Base-by-base conservation (phyloP, 1,140 invertebrate species). In the Penaeus chinensis region DNA sequence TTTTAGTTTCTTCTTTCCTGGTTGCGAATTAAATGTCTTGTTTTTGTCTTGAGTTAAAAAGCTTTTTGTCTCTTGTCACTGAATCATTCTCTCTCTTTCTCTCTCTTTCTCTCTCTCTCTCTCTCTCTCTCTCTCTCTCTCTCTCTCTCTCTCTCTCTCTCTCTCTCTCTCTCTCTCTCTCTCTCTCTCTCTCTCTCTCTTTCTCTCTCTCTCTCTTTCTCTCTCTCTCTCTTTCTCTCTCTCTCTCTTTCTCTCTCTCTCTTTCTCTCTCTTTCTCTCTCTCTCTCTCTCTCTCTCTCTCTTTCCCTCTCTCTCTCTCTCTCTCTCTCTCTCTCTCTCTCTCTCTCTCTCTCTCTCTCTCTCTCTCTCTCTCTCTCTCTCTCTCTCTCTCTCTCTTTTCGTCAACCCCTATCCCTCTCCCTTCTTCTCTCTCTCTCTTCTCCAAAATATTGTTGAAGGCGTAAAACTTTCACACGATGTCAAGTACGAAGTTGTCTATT, bases 341-440 rank as follows among this genome's bases (percentile, higher is more conserved):
- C 60, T 82, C 60, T 22, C 61, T 37, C 62, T 11, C 13, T 62
- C 22, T 27, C 62, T 82, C 80, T 32, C 3, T 82, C 32, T 20
- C 80, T 32, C 24, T 42, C 22, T 63, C 22, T 65, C 37, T 27
- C 24, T 32, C 80, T 81, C 60, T 24, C 27, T 37, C 47, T 82
- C 60, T 37, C 60, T 82, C 80, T 82, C 61, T 80, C 78, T 61
- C 78, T 80, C 78, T 61, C 78, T 47, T n/a, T 20, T 11, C 8
- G 18, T 77, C 74, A n/a, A 18, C 24, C 32, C 22, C 74, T 27
- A 0, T 11, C 27, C 22, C 74, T 42, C 74, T 77, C 32, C 22
- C 74, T 77, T 24, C 24, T 27, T 37, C 74, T 77, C 74, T 37
- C 74, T 37, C 74, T 77, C 74, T 77, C 74, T 77, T 10, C 5